Conservation (phyloP, 2,113 vertebrate genomes). For the Corythornis vintsioides region DNA sequence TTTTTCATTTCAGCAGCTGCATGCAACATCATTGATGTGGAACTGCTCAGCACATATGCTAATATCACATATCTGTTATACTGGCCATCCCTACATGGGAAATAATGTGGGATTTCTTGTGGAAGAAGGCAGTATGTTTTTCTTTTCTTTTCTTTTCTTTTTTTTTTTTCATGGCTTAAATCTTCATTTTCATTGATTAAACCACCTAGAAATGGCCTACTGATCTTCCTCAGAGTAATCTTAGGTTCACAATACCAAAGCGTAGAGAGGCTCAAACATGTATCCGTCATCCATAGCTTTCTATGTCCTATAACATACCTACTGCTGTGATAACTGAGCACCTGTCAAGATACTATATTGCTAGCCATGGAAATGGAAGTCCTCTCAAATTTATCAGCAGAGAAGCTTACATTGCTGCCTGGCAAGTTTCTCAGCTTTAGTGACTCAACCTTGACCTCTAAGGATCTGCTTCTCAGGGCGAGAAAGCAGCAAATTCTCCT, state of each 20-base stretch:
- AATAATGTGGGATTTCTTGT: not conserved
- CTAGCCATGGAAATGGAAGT: conserved; percentile 38
- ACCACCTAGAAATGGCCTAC: not conserved
- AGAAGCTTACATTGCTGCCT: conserved; percentile 17
- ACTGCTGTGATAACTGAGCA: conserved; percentile 46
- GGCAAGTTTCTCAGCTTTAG: conserved; percentile 36
- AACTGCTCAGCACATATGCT: not conserved
- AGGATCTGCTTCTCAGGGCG: conserved; percentile 11
- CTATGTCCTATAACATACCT: not conserved
- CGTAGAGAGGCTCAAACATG: not conserved
- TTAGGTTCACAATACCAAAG: not conserved
- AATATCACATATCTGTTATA: not conserved
- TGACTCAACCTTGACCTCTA: conserved; percentile 60
- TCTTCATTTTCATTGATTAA: conserved; percentile 8
- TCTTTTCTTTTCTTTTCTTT: not conserved
- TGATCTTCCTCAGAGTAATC: not conserved
- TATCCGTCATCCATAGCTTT: not conserved
- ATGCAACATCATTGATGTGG: not conserved
- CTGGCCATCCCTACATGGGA: not conserved
- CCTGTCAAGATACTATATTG: conserved; percentile 46
- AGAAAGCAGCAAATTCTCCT: conserved; percentile 39
- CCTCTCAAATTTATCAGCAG: conserved; percentile 10
- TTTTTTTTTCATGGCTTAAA: not conserved
- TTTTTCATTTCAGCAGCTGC: conserved; percentile 30
- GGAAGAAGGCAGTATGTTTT: not conserved